These are phyloP conservation scores for Phenganax stokvisi DNA, from an alignment of 92 coral and sea anemone genomes.

Conservation along the genomic window DNA sequence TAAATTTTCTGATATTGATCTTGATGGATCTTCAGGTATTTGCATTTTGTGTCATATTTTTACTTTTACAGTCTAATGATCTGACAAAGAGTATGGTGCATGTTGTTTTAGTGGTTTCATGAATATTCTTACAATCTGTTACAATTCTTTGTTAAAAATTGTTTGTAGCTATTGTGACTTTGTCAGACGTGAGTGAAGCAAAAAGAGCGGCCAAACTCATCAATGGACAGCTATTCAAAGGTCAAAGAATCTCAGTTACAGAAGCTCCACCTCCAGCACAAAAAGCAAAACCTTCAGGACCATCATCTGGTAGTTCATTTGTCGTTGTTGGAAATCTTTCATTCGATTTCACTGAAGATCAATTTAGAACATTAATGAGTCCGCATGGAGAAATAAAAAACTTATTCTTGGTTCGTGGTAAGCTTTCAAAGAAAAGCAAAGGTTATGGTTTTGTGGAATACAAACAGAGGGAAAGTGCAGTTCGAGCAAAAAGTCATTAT, in stretches of 20 bases:
- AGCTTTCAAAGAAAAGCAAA: constrained; percentile 77
- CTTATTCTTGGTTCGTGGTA: constrained; percentile 66
- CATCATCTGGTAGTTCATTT: constrained; percentile 42
- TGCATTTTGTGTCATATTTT: not conserved
- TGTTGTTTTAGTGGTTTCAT: not conserved
- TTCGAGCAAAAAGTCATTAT: constrained; percentile 62
- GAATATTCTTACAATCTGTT: not conserved
- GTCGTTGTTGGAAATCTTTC: constrained; percentile 91
- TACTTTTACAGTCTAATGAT: not conserved
- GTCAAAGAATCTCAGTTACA: constrained; percentile 53
- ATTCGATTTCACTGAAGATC: constrained; percentile 67
- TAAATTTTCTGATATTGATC: constrained; percentile 51
- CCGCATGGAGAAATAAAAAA: constrained; percentile 79
- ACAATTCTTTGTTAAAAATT: not conserved
- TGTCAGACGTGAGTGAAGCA: constrained; percentile 56
- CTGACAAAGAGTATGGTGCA: not conserved
- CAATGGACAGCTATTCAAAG: constrained; percentile 61
- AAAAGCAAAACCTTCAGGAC: not conserved
- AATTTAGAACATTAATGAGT: constrained; percentile 71
- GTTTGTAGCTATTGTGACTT: constrained; percentile 45
- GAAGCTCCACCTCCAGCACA: constrained; percentile 51
- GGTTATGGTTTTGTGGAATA: constrained; percentile 95
- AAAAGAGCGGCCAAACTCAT: constrained; percentile 49
- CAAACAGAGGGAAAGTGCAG: constrained; percentile 56
- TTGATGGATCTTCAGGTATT: constrained; percentile 67